Base-by-base conservation (phyloP, 1,140 invertebrate species). In the Drosophila virilis region DNA sequence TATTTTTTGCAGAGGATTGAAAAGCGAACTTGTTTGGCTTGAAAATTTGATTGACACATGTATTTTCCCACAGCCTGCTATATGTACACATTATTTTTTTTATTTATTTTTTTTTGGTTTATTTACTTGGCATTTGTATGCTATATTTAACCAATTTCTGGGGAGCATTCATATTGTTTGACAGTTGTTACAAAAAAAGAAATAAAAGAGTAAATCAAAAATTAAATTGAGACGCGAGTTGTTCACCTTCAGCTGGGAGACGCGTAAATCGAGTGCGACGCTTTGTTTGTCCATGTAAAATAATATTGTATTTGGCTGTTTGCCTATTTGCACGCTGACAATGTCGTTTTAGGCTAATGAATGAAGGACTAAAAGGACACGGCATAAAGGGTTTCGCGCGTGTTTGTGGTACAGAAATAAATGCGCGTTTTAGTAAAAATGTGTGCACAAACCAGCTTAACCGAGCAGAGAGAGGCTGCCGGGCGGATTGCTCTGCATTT, bases 261-360 rank as follows among this genome's bases (percentile, higher is more conserved):
- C 22, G 40, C 43, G 15, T 35, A 32, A 40, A 58, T 78, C 60
- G 60, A 78, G 69, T 68, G 58, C 77, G 65, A 57, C 64, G 65
- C 65, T 66, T 79, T 84, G 77, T 84, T 84, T 85, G 80, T 64
- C 64, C 74, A 60, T 85, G 81, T 85, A 84, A 80, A 84, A 84
- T 85, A 84, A 85, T 85, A 80, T 84, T 84, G 64, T 69, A 62
- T 81, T 77, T 81, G 73, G 57, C 51, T 77, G 78, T 76, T 59
- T 50, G 74, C 54, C 51, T 57, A 38, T 57, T 57, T 61, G 62
- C 68, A 59, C 38, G 58, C 12, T 33, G 60, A 55, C 59, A 62
- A 52, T 69, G 58, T 69, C 60, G 66, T 50, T 15, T 62, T 64
- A 48, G 80, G 68, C 77, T 83, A 80, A 83, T 77, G 80, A 80